Evolutionary conservation across 2,797 vertebrate genomes (phyloP), one percentile per base, ranked within the genome.

Genomic region (Manis javanica): DNA sequence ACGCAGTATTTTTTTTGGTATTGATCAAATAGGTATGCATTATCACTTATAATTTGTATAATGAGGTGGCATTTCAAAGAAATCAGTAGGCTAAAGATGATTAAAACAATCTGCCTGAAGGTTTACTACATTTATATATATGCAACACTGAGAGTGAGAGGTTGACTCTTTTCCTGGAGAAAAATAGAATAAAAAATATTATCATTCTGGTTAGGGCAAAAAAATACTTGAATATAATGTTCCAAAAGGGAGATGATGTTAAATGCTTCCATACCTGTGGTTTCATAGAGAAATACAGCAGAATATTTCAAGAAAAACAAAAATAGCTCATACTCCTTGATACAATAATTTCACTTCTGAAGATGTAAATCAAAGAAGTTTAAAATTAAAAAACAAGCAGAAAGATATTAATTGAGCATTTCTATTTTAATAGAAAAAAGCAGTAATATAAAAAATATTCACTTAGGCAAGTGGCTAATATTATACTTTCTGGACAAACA

Each of bases 391-490:
- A 96, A 84, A 83, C 55, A 90, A 51, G 51, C 59, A 88, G 63
- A 31, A 71, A 86, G 74, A 78, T 84, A 93, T 68, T 91, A 46
- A 87, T 1, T 63, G 39, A 95, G 11, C 23, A 86, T 57, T 37
- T 37, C 37, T 85, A 88, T 91, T 96, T 92, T 97, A 96, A 94
- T 66, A 95, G 68, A 69, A 96, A 74, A 83, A 91, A 83, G 55
- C 64, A 83, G 63, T 79, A 68, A 94, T 55, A 95, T 64, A 82
- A 91, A 91, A 95, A 94, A 93, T 91, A 94, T 81, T 96, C 78
- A 95, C 64, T 49, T 18, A 91, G 90, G 75, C 49, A 95, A 91
- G 49, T 78, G 66, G 77, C 78, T 96, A 90, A 90, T 83, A 74
- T 64, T 74, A 77, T 55, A 53, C 29, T 89, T 95, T 82, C 51